These are phyloP conservation scores for Apantesis nais DNA, from an alignment of 2,888 invertebrate species.

Conservation along the genomic window DNA sequence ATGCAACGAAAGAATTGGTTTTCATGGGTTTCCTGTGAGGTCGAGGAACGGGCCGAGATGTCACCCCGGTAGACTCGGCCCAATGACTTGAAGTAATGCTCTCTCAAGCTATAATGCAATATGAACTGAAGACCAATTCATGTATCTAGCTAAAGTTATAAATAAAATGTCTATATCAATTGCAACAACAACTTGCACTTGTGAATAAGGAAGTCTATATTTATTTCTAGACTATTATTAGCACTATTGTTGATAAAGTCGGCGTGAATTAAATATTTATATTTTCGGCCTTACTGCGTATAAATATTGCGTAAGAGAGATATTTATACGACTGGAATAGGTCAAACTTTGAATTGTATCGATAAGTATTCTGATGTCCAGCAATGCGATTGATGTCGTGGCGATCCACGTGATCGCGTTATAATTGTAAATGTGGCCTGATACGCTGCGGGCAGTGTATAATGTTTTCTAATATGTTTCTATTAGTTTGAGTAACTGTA, in stretches of 20 bases:
- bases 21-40: no score
- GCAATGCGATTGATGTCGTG: conserved; percentile 45
- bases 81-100: neutral
- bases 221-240: conserved; percentile 25
- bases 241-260: neutral
- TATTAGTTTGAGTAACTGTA: conserved; percentile 34
- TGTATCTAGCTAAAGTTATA: neutral
- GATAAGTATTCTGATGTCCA: conserved; percentile 39
- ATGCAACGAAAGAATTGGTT: neutral
- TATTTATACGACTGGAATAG: conserved; percentile 35
- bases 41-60: no score
- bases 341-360: conserved; percentile 53
- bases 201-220: conserved; percentile 12
- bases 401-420: conserved; percentile 55
- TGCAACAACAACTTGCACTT: neutral
- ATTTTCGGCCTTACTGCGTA: conserved; percentile 30
- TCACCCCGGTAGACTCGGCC: no score
- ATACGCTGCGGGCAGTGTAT: conserved; percentile 29
- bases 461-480: conserved; percentile 37
- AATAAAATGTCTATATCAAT: neutral
- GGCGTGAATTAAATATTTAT: conserved; percentile 45
- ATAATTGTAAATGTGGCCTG: conserved; percentile 51
- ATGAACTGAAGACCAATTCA: neutral
- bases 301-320: conserved; percentile 43
- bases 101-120: neutral